phyloP scores from a whole-genome alignment of 2,888 invertebrate genomes.

The Hofmannophila pseudospretella region DNA sequence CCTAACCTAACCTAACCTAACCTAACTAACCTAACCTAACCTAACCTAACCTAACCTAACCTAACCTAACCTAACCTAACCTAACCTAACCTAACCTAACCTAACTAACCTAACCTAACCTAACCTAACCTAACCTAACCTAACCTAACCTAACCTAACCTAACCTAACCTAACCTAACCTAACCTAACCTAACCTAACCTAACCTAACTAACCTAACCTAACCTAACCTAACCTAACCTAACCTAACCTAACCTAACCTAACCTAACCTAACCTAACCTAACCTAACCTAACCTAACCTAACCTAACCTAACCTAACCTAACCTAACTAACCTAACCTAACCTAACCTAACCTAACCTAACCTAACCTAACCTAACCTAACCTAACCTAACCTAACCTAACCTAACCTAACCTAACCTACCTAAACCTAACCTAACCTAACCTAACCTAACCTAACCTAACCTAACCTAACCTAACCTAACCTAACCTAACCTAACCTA shows the following conservation, averaged over 20 bases:
- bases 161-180: slow-evolving; percentile 11
- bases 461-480: slow-evolving; percentile 23
- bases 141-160: slow-evolving; percentile 11
- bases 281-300: slow-evolving; percentile 15
- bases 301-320: slow-evolving; percentile 16
- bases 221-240: slow-evolving; percentile 11
- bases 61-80: slow-evolving; percentile 13
- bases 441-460: slow-evolving; percentile 23
- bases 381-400: slow-evolving; percentile 24
- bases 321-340: slow-evolving; percentile 19
- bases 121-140: slow-evolving; percentile 13
- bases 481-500: slow-evolving; percentile 21
- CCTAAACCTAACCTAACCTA: slow-evolving; percentile 22
- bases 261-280: slow-evolving; percentile 11
- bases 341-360: slow-evolving; percentile 19
- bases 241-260: slow-evolving; percentile 11
- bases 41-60: slow-evolving; percentile 12
- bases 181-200: slow-evolving; percentile 11
- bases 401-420: slow-evolving; percentile 18
- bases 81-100: slow-evolving; percentile 13
- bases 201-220: slow-evolving; percentile 11
- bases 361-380: slow-evolving; percentile 22
- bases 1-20: slow-evolving; percentile 11
- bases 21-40: slow-evolving; percentile 11
- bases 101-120: slow-evolving; percentile 16